These are phyloP conservation scores for Ochotona curzoniae DNA, from an alignment of 2,113 vertebrate species.

Conservation along the genomic window DNA sequence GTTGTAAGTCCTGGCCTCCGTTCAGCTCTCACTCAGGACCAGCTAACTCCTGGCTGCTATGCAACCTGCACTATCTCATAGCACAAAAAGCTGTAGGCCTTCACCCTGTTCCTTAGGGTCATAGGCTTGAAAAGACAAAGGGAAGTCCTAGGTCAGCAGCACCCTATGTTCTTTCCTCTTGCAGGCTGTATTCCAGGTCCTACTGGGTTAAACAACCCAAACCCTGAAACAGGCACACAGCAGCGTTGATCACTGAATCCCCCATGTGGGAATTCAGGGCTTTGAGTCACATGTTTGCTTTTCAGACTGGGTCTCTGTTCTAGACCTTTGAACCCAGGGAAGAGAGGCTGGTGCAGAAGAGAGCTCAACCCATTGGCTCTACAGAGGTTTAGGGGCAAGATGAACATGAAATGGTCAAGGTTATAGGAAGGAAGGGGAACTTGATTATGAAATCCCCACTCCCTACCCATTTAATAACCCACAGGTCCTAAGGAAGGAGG, in stretches of 20 bases:
- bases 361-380: background rate
- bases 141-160: background rate
- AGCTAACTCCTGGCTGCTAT: background rate
- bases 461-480: background rate
- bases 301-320: background rate
- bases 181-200: background rate
- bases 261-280: background rate
- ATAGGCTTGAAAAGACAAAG: rapidly evolving
- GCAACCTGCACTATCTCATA: rapidly evolving
- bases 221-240: background rate
- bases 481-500: background rate
- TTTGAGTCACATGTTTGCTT: background rate
- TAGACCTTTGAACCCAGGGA: background rate
- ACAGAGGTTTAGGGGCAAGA: no score
- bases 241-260: rapidly evolving
- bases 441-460: background rate
- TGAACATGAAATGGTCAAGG: background rate
- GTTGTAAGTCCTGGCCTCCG: background rate
- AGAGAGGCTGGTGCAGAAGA: no score
- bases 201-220: background rate
- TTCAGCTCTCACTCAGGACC: background rate
- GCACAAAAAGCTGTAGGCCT: background rate
- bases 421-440: background rate
- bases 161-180: background rate
- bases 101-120: background rate